A percentile compares a stretch with the other conserved stretches of the same genome.
These are phyloP conservation scores for Sardina pilchardus DNA, from an alignment of 2,113 vertebrate genomes.

Conservation along the genomic window DNA sequence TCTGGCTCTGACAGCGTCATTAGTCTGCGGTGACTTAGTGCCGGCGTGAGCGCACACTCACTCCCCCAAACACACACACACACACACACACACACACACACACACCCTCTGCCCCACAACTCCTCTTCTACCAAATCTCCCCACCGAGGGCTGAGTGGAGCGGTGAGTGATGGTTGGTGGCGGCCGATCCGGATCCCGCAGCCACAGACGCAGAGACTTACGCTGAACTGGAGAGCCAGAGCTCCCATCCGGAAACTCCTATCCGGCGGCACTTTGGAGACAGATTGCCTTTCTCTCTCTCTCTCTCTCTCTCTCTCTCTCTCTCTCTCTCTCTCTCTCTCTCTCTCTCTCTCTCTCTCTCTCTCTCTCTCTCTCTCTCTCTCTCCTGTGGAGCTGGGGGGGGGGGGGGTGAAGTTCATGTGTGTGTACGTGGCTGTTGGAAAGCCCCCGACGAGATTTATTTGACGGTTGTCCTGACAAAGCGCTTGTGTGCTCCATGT, in stretches of 20 bases:
- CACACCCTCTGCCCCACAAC: neutral
- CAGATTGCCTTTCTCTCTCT: neutral
- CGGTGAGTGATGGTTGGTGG: conserved; percentile 43
- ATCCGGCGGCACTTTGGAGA: neutral
- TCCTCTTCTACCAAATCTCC: conserved; percentile 29
- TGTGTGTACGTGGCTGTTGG: neutral
- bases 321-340: neutral
- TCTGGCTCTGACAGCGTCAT: conserved; percentile 55
- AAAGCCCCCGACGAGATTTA: conserved; percentile 6
- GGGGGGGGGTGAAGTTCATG: neutral
- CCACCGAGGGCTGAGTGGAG: conserved; percentile 30
- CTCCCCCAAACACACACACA: neutral
- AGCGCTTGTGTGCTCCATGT: neutral
- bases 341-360: neutral
- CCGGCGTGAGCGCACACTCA: conserved; percentile 19
- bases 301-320: neutral
- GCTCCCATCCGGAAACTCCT: neutral
- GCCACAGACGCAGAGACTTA: neutral
- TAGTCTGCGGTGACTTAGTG: conserved; percentile 52
- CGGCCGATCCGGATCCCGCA: conserved; percentile 24
- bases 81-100: conserved; percentile 2
- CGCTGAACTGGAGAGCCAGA: neutral
- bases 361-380: neutral
- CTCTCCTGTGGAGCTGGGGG: too few relatives aligned
- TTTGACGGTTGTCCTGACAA: conserved; percentile 2